A percentile compares a stretch with the other conserved stretches of the same genome.
These are phyloP conservation scores for Conus canariensis DNA, from an alignment of 2,888 invertebrate species.

Conservation along the genomic window DNA sequence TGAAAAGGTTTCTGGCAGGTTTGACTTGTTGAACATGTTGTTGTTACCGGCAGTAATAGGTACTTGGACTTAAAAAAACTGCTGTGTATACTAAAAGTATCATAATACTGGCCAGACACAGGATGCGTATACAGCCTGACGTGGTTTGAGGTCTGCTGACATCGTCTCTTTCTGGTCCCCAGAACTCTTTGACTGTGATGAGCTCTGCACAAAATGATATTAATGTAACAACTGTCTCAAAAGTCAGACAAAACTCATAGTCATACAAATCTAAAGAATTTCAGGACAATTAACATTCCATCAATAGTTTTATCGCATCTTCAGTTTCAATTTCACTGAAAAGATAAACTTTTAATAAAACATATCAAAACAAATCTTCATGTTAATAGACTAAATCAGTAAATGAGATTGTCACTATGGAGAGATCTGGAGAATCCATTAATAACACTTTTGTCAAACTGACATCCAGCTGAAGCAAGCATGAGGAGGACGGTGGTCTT, in stretches of 20 bases:
- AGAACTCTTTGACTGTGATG: not conserved
- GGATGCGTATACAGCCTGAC: not conserved
- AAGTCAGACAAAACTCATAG: too few species aligned
- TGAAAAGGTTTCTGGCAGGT: not conserved
- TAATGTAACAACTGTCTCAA: not conserved
- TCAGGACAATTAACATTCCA: too few species aligned
- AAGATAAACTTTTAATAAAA: not conserved
- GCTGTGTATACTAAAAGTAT: slow-evolving; percentile 28
- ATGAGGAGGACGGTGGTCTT: too few species aligned
- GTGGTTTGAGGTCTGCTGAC: not conserved
- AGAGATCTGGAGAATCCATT: too few species aligned
- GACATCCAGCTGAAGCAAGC: too few species aligned
- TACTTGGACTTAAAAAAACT: slow-evolving; percentile 55
- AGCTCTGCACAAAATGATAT: not conserved
- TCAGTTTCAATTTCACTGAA: not conserved
- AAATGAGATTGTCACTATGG: too few species aligned
- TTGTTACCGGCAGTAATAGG: slow-evolving; percentile 44
- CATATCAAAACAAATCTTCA: too few species aligned
- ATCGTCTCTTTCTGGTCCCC: not conserved
- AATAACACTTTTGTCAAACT: too few species aligned
- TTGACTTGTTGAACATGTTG: not conserved
- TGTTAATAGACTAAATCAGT: too few species aligned
- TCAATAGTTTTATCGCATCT: not conserved
- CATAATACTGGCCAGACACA: not conserved
- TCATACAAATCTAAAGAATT: too few species aligned